phyloP scores from a whole-genome alignment of 2,888 invertebrate genomes.

The Dryococelus australis region DNA sequence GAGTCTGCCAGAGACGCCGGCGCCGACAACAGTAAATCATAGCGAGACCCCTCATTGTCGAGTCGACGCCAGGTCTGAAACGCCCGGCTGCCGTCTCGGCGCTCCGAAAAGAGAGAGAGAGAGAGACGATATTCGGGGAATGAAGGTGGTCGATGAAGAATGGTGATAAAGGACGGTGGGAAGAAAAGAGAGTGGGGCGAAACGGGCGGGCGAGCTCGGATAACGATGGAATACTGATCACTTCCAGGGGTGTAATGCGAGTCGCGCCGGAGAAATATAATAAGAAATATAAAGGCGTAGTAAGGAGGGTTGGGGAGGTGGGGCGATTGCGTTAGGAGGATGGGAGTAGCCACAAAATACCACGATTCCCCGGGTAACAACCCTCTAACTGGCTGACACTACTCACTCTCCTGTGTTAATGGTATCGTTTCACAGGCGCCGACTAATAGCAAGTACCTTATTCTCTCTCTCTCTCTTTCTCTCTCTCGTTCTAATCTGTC shows the following conservation, averaged over 20 bases:
- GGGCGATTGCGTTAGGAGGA: neutral
- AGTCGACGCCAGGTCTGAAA: constrained; percentile 1
- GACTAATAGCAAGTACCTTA: too few relatives aligned
- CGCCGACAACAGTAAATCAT: neutral
- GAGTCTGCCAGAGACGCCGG: neutral
- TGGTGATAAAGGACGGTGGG: constrained; percentile 18
- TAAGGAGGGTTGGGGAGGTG: constrained; percentile 1
- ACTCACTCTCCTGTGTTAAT: neutral
- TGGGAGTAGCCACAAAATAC: neutral
- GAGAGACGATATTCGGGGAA: too few relatives aligned
- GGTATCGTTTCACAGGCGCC: neutral
- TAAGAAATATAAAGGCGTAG: constrained; percentile 20
- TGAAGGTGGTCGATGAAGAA: constrained; percentile 17
- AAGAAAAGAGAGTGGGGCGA: neutral
- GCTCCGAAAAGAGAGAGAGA: neutral
- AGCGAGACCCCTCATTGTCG: neutral
- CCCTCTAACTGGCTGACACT: neutral
- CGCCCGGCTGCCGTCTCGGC: constrained; percentile 13
- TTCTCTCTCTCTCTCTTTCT: too few relatives aligned
- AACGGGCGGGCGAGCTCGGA: neutral
- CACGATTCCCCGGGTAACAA: neutral
- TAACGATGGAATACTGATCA: constrained; percentile 33
- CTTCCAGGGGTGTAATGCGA: constrained; percentile 29
- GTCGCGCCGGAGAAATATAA: constrained; percentile 20
- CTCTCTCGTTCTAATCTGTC: too few relatives aligned